These are phyloP conservation scores for Trogon surrucura DNA, from an alignment of 2,113 vertebrate species.

Conservation along the genomic window DNA sequence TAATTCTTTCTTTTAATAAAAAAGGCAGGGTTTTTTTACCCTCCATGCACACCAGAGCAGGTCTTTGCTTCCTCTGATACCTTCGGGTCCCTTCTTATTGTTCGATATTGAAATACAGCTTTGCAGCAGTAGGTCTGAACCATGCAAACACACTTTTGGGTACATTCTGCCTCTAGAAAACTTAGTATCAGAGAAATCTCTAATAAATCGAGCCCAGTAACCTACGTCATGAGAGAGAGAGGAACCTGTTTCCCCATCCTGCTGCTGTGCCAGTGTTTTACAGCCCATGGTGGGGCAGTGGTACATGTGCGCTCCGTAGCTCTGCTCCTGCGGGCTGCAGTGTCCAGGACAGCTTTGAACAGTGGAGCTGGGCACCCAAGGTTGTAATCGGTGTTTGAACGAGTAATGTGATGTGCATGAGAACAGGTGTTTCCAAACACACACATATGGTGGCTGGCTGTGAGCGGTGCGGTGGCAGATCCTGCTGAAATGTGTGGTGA, in stretches of 20 bases:
- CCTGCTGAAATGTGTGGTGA: background rate
- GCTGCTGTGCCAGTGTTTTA: background rate
- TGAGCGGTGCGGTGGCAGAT: background rate
- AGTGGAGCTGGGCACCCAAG: rapidly evolving
- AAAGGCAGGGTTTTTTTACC: background rate
- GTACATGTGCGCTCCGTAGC: rapidly evolving
- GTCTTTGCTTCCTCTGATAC: background rate
- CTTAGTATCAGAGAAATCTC: background rate
- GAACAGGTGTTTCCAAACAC: background rate
- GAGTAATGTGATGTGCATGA: background rate
- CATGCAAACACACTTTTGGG: background rate
- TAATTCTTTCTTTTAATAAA: background rate
- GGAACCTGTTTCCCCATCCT: background rate
- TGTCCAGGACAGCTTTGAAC: rapidly evolving
- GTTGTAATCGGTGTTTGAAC: background rate
- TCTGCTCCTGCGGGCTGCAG: background rate
- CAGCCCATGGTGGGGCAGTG: rapidly evolving
- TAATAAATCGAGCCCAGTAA: background rate
- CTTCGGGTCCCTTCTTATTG: background rate
- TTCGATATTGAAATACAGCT: background rate
- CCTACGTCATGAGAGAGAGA: background rate
- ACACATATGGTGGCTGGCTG: rapidly evolving
- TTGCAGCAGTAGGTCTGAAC: background rate
- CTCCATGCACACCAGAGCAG: background rate
- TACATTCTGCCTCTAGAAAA: background rate